Evolutionary conservation across 1,140 invertebrate species (phyloP).

Genomic region (Acyrthosiphon pisum): DNA sequence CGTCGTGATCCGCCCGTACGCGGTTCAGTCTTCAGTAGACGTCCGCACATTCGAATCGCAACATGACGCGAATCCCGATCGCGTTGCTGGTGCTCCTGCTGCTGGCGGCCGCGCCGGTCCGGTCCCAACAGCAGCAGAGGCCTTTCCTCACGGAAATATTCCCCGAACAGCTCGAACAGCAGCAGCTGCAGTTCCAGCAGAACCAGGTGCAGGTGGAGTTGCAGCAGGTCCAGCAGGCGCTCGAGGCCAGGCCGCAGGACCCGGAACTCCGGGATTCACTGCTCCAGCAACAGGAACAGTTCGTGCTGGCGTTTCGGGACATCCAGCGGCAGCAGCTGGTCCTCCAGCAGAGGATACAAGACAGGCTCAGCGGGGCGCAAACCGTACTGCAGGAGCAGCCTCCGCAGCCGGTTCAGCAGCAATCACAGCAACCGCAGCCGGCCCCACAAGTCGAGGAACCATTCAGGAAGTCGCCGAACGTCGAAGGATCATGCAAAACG

Average conservation of each 20-base stretch:
- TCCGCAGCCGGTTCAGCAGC: background rate
- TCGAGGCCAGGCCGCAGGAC: slow-evolving; percentile 56
- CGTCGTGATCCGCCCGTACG: background rate
- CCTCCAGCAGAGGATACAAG: slow-evolving; percentile 60
- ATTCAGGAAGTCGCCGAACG: background rate
- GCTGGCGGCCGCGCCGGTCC: background rate
- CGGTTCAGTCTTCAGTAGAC: slow-evolving; percentile 44
- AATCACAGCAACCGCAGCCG: background rate
- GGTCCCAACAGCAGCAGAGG: slow-evolving; percentile 54
- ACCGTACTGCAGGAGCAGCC: background rate
- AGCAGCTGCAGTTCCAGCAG: slow-evolving; percentile 60
- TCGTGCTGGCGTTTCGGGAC: slow-evolving; percentile 58
- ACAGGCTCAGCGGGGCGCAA: slow-evolving; percentile 59
- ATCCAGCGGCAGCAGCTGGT: slow-evolving; percentile 58
- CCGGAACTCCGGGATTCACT: slow-evolving; percentile 46
- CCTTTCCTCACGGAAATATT: slow-evolving; percentile 60
- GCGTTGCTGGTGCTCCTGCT: background rate
- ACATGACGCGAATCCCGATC: slow-evolving; percentile 35
- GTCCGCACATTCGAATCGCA: slow-evolving; percentile 28
- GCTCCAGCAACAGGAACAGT: slow-evolving; percentile 54
- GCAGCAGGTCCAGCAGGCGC: slow-evolving; percentile 60
- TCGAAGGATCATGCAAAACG: slow-evolving; percentile 59
- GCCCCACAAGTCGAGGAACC: background rate
- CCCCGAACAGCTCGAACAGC: slow-evolving; percentile 61
- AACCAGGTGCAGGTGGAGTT: slow-evolving; percentile 60